phyloP scores from a whole-genome alignment of 2,113 vertebrate species.

The Corythaeola cristata region DNA sequence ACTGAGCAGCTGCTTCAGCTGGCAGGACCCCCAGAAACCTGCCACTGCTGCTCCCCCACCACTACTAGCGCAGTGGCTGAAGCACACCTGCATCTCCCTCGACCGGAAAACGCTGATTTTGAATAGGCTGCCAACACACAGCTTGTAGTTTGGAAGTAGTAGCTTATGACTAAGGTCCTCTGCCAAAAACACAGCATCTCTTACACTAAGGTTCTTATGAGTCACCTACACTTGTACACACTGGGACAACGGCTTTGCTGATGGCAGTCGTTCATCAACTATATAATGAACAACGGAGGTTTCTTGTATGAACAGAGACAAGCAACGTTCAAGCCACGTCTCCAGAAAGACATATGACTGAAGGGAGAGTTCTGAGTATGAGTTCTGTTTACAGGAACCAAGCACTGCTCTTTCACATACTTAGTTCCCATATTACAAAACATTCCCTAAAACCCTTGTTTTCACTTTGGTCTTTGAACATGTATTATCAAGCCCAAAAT shows the following conservation, averaged over 20 bases:
- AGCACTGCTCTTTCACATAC: background rate
- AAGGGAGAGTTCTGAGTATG: background rate
- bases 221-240: background rate
- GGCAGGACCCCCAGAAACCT: background rate
- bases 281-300: background rate
- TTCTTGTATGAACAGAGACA: background rate
- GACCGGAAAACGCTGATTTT: background rate
- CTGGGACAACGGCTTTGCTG: background rate
- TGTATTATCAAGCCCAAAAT: background rate
- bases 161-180: background rate
- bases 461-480: background rate
- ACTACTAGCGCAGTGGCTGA: background rate
- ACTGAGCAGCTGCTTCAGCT: background rate
- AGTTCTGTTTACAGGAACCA: background rate
- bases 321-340: background rate
- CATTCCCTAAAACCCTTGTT: background rate
- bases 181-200: background rate
- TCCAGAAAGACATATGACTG: background rate
- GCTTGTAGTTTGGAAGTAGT: background rate
- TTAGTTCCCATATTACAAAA: background rate
- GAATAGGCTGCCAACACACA: background rate
- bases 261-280: background rate
- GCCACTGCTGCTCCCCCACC: background rate
- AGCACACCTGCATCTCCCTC: accelerated
- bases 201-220: background rate